Evolutionary conservation across 2,113 vertebrate genomes (phyloP), one percentile per base, ranked within the genome.

Genomic region (Rhagologus leucostigma): DNA sequence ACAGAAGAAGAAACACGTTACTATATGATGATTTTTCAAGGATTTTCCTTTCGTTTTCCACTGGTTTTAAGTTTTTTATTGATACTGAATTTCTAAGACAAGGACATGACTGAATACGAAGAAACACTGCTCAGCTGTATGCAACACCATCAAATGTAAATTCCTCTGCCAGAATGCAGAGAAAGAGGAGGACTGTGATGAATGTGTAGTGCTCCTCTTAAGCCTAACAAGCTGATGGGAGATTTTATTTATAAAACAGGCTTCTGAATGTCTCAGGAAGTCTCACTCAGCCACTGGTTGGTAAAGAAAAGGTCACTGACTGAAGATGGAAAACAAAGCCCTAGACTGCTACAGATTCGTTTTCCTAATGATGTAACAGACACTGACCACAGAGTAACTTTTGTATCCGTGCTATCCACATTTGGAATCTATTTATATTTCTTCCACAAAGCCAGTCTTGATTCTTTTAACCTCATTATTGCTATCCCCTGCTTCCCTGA

Each of bases 401-500:
- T 23, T 79, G 37, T 49, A 90, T 82, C 68, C 57, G 32, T 49
- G 35, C 55, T 78, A n/a, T 62, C 64, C 85, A 70, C 73, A 60
- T 56, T 41, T 37, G 41, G n/a, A 90, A 90, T 84, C 59, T 87
- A 82, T 89, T 92, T 91, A 6, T 69, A 65, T 59, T 89, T 87
- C 77, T 76, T 69, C 26, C 47, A 78, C 88, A 95, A 84, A 85
- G 74, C 11, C 67, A 89, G 56, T 37, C 47, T 70, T 90, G 30
- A 26, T 79, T 92, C 63, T 79, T 95, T 92, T 39, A 89, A 82
- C 49, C 77, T 92, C 80, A 69, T 92, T 90, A 75, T 32, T 84
- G 68, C 46, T 89, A 39, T 68, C 23, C 46, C 20, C 65, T 74
- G 49, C 68, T 93, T 92, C 57, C 62, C 83, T 92, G 73, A 67